Evolutionary conservation across 2,888 invertebrate species (phyloP).

Genomic region (Hydraecia micacea): DNA sequence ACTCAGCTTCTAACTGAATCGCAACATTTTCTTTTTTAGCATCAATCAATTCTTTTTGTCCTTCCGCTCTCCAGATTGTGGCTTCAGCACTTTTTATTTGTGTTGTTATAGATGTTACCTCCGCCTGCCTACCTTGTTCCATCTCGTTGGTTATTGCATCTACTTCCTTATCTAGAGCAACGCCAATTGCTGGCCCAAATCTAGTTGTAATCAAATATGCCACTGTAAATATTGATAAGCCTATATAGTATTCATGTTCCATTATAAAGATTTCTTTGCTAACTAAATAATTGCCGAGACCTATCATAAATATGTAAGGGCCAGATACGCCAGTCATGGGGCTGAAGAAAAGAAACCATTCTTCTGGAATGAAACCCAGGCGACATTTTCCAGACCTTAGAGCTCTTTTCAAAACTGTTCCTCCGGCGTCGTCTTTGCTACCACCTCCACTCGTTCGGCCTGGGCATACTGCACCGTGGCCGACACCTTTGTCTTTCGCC

Average conservation of each 20-base stretch:
- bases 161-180: constrained; percentile 92
- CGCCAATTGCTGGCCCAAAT: constrained; percentile 91
- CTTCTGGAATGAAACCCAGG: constrained; percentile 88
- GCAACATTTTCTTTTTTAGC: constrained; percentile 97
- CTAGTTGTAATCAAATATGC: constrained; percentile 91
- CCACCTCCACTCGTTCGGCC: no score
- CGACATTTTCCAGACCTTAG: constrained; percentile 87
- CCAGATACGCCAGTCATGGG: constrained; percentile 96
- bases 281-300: constrained; percentile 94
- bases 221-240: constrained; percentile 92
- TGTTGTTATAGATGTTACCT: constrained; percentile 85
- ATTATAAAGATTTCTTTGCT: constrained; percentile 98
- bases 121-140: constrained; percentile 88
- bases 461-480: constrained; percentile 7
- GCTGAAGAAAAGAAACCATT: constrained; percentile 95
- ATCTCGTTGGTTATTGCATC: constrained; percentile 90
- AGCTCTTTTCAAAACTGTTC: constrained; percentile 68
- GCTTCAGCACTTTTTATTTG: constrained; percentile 91
- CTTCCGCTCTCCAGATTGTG: constrained; percentile 94
- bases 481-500: neutral
- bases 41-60: constrained; percentile 93
- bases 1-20: constrained; percentile 98
- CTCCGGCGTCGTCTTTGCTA: neutral
- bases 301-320: constrained; percentile 96
- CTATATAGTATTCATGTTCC: constrained; percentile 97